Evolutionary conservation across 2,113 vertebrate genomes (phyloP).

Genomic region (Pogonocichla stellata): DNA sequence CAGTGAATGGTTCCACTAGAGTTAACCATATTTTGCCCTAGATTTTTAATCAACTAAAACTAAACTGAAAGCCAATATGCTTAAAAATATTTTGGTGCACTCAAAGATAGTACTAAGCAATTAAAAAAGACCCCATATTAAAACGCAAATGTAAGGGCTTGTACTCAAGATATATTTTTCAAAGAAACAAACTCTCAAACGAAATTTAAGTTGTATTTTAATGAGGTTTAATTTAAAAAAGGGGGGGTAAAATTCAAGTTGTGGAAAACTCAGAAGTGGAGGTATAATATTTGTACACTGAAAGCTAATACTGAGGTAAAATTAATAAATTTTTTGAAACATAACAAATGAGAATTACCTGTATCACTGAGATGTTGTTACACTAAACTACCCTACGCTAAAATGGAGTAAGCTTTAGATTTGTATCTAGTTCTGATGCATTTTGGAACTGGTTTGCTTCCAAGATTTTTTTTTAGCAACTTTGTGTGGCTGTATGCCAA

Average conservation of each 20-base stretch:
- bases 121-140: background rate
- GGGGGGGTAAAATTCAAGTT: background rate
- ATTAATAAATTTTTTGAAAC: background rate
- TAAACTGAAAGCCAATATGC: background rate
- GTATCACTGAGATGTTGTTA: background rate
- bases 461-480: background rate
- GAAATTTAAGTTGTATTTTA: background rate
- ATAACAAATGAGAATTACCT: background rate
- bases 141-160: background rate
- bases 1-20: background rate
- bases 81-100: background rate
- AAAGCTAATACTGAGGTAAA: background rate
- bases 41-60: background rate
- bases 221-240: background rate
- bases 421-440: background rate
- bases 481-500: background rate
- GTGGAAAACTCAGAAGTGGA: background rate
- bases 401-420: background rate
- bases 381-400: accelerated
- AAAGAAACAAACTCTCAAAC: background rate
- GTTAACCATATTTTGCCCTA: background rate
- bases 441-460: background rate
- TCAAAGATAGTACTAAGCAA: background rate
- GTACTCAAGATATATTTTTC: background rate
- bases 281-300: background rate